phyloP scores from a whole-genome alignment of 2,113 vertebrate genomes.

The Pleuronectes platessa region DNA sequence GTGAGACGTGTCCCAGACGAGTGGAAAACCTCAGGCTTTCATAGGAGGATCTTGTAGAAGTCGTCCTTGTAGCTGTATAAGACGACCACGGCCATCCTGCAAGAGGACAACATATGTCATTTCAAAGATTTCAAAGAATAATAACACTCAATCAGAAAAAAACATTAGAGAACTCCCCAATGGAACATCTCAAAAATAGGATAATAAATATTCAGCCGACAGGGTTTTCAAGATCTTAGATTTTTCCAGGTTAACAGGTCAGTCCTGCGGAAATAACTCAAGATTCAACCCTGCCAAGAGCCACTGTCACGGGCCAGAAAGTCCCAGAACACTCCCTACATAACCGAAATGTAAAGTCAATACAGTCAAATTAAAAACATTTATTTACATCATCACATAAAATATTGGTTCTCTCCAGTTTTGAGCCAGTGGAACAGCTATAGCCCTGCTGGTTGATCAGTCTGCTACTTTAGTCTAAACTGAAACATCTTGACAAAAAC shows the following conservation, averaged over 20 bases:
- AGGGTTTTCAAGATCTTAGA: slow-evolving; percentile 22
- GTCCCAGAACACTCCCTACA: neutral
- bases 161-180: neutral
- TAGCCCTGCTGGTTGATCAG: neutral
- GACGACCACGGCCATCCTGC: slow-evolving; percentile 90
- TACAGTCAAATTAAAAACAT: neutral
- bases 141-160: neutral
- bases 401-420: neutral
- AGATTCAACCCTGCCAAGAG: neutral
- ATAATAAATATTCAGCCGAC: neutral
- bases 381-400: neutral
- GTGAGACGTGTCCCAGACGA: neutral
- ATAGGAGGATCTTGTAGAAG: slow-evolving; percentile 94
- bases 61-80: slow-evolving; percentile 96
- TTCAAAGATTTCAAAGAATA: neutral
- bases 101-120: slow-evolving; percentile 54
- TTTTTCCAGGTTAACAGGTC: neutral
- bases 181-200: slow-evolving; percentile 9
- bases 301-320: neutral
- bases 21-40: slow-evolving; percentile 43
- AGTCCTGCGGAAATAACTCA: slow-evolving; percentile 2
- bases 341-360: neutral
- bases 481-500: neutral
- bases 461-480: neutral
- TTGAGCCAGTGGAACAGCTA: neutral